Evolutionary conservation across 2,797 vertebrate genomes (phyloP), one percentile per base, ranked within the genome.

Genomic region (Cyprinodon diabolis): DNA sequence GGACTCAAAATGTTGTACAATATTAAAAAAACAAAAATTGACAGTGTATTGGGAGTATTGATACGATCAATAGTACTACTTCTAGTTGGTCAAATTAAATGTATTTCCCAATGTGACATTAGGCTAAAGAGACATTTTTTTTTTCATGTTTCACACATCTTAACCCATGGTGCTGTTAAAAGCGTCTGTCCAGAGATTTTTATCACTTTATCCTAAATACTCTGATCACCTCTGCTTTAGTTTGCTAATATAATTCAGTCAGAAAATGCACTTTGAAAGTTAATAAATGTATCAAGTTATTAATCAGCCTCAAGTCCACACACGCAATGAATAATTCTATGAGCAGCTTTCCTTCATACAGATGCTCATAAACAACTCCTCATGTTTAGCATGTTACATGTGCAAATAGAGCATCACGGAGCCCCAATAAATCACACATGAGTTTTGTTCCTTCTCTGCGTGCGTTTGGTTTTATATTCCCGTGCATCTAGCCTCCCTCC

Each of bases 141-240:
- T 51, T 40, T 73, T 75, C n/a, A 65, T 37, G 12, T 37, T 60
- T 37, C 8, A 4, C 57, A 62, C 37, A n/a, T n/a, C 9, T 35
- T 63, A 21, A 40, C 37, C 30, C 3, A 37, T 21, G 11, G 11
- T 14, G 11, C 35, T 45, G 40, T 1, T 45, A 45, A 14, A 45
- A n/a, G 13, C 2, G 45, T 65, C 40, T 45, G 62, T 45, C 5
- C 21, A 45, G 3, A 3, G 5, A n/a, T 25, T 6, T 62, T 19
- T 62, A 13, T 63, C 23, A 65, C 69, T 43, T 74, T 13, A 8
- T 77, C 75, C 76, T 79, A 77, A 83, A 43, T 35, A 68, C 65
- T 78, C 62, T 79, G 72, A 89, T 83, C 75, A 80, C 40, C 76
- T 58, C 37, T 71, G 49, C 23, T 74, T 54, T 71, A 74, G 77